A percentile compares a stretch with the other conserved stretches of the same genome.
phyloP scores from a whole-genome alignment of 2,797 vertebrate species.

The Gymnothorax javanicus region DNA sequence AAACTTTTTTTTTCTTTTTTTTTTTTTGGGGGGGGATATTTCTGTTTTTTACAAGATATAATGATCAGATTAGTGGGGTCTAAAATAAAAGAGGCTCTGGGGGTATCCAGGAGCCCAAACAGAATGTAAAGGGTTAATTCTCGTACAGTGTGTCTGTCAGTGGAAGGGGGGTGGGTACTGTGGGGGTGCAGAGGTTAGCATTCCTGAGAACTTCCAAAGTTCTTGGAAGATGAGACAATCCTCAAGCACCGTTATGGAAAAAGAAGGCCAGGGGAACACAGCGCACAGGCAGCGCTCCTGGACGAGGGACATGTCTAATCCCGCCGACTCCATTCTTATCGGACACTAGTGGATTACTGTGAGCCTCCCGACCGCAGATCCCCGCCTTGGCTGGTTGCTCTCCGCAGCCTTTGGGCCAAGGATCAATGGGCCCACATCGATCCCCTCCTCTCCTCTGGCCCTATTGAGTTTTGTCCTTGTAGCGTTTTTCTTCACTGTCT shows the following conservation, averaged over 20 bases:
- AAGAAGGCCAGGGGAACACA: constrained; percentile 58
- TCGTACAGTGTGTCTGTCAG: background rate
- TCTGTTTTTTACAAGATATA: background rate
- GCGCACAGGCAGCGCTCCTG: constrained; percentile 59
- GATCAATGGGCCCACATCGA: constrained; percentile 80
- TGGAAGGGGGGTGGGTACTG: constrained; percentile 27
- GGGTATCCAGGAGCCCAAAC: too few relatives aligned
- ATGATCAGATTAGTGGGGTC: too few relatives aligned
- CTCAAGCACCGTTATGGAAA: constrained; percentile 59
- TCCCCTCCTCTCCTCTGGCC: constrained; percentile 69
- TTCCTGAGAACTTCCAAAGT: background rate
- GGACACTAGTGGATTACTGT: constrained; percentile 81
- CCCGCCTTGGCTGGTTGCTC: constrained; percentile 72
- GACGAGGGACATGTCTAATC: constrained; percentile 78
- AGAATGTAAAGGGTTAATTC: background rate
- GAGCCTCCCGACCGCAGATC: constrained; percentile 78
- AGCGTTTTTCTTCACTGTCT: constrained; percentile 56
- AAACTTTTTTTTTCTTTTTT: too few relatives aligned
- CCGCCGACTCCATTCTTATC: constrained; percentile 81
- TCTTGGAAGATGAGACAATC: constrained; percentile 38
- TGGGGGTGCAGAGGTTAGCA: too few relatives aligned
- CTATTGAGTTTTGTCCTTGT: constrained; percentile 76
- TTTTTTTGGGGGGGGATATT: background rate
- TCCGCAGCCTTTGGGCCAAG: constrained; percentile 69
- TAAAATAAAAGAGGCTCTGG: too few relatives aligned